phyloP scores from a whole-genome alignment of 2,113 vertebrate genomes.

The Cheirogaleus medius region DNA sequence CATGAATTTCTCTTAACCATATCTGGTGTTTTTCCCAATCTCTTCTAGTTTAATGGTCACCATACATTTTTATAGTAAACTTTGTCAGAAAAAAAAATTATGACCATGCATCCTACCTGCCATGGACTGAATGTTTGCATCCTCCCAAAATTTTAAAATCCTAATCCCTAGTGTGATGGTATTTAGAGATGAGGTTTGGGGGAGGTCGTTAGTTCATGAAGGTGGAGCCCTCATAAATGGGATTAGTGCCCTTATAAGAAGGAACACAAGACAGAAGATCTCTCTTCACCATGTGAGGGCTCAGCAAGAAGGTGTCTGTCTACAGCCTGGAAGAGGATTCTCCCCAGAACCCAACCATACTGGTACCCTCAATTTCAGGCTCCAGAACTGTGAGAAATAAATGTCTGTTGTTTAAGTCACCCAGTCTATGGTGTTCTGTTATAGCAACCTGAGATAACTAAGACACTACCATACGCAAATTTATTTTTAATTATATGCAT shows the following conservation, averaged over 20 bases:
- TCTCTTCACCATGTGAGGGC: neutral
- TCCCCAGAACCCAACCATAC: neutral
- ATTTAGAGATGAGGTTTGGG: neutral
- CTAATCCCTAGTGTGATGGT: neutral
- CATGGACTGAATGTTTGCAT: neutral
- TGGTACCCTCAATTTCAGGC: neutral
- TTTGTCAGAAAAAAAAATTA: neutral
- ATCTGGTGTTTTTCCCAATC: neutral
- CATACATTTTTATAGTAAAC: neutral
- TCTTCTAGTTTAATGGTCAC: neutral
- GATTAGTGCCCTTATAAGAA: neutral
- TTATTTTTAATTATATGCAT: neutral
- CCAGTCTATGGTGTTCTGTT: neutral
- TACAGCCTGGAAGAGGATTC: neutral
- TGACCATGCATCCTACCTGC: neutral
- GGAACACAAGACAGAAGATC: neutral
- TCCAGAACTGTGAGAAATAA: neutral
- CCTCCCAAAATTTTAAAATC: neutral
- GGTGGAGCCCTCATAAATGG: neutral
- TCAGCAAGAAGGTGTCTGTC: neutral
- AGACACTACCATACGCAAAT: neutral
- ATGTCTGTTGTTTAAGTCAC: neutral
- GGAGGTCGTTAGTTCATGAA: neutral
- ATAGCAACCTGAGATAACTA: neutral
- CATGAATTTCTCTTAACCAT: neutral